Percentiles rank a stretch among this genome's conserved stretches.
Evolutionary conservation across 2,888 invertebrate species (phyloP).

Genomic region (Tetranychus piercei): DNA sequence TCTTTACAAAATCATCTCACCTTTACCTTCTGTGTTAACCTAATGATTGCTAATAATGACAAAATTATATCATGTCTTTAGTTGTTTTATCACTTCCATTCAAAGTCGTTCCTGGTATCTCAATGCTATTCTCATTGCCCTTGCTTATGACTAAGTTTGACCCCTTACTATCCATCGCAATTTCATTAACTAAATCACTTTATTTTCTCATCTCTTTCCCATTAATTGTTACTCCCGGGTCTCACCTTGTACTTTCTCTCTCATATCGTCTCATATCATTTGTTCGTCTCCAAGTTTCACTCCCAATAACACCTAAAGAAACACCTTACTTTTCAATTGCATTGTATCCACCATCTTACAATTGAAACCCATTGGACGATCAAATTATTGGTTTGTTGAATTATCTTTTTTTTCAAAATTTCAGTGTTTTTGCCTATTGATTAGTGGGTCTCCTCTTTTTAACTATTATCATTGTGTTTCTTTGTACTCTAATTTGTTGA

Average conservation of each 20-base stretch:
- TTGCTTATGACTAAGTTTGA: background rate
- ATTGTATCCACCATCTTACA: background rate
- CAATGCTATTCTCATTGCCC: background rate
- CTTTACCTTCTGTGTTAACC: background rate
- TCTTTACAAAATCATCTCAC: background rate
- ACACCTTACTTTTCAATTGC: background rate
- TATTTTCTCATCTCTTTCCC: constrained; percentile 4
- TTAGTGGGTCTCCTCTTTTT: background rate
- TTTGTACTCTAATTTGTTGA: background rate
- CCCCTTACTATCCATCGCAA: background rate
- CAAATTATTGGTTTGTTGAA: background rate
- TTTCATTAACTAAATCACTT: background rate
- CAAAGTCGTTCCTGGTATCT: background rate
- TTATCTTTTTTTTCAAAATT: background rate
- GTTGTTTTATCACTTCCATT: constrained; percentile 3
- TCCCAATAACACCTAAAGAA: background rate
- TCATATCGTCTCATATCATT: constrained; percentile 1
- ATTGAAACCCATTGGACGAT: background rate
- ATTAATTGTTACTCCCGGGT: background rate
- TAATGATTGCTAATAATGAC: background rate
- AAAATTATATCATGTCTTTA: background rate
- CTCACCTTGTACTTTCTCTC: constrained; percentile 1
- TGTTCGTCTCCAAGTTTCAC: background rate
- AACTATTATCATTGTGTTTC: background rate
- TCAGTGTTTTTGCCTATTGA: background rate